These are phyloP conservation scores for Epizoanthus rinbou DNA, from an alignment of 92 coral and sea anemone genomes.

Conservation along the genomic window DNA sequence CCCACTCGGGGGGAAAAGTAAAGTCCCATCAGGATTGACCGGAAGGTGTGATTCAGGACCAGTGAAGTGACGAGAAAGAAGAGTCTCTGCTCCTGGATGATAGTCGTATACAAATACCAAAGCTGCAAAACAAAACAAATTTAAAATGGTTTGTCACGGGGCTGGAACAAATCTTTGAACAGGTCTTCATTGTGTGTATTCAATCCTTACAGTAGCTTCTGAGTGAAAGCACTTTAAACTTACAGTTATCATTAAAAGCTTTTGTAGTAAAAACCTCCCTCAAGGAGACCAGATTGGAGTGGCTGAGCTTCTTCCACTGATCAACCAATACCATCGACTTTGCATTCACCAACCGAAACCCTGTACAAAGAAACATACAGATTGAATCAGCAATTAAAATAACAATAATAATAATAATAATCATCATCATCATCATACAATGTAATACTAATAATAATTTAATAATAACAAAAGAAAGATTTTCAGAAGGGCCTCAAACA, in stretches of 20 bases:
- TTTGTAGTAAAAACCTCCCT: constrained; percentile 96
- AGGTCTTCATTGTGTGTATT: no score
- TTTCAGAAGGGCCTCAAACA: no score
- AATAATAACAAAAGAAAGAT: no score
- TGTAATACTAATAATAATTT: no score
- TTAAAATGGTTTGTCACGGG: background rate
- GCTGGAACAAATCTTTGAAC: no score
- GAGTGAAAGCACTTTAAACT: constrained; percentile 42
- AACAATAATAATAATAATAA: no score
- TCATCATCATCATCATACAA: no score
- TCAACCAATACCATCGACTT: constrained; percentile 94
- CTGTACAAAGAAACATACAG: constrained; percentile 37
- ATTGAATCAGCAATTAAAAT: no score
- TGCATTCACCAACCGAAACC: constrained; percentile 91
- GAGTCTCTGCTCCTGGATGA: constrained; percentile 97
- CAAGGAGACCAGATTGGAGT: constrained; percentile 93
- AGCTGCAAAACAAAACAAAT: constrained; percentile 56
- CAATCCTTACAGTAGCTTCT: background rate
- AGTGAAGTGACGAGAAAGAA: constrained; percentile 88
- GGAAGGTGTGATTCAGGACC: constrained; percentile 85
- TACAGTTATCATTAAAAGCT: constrained; percentile 98
- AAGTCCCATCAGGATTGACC: constrained; percentile 81
- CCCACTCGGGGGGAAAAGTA: constrained; percentile 73
- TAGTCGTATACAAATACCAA: constrained; percentile 92
- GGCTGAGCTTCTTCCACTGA: constrained; percentile 95